These are phyloP conservation scores for Solenopsis invicta DNA, from an alignment of 1,140 invertebrate genomes.

Conservation along the genomic window DNA sequence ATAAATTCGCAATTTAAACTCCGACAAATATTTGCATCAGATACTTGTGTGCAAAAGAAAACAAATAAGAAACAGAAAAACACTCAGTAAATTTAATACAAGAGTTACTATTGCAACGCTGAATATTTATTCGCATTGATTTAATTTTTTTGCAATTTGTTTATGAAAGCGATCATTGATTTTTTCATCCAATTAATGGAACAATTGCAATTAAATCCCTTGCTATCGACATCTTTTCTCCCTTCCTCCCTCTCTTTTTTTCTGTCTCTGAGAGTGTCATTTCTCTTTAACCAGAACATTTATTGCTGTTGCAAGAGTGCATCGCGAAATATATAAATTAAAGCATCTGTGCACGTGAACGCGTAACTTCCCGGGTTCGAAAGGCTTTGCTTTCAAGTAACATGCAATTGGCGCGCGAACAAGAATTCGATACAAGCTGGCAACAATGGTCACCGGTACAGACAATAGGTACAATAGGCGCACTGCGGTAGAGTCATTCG, in stretches of 20 bases:
- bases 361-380: neutral
- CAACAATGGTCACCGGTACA: constrained; percentile 23
- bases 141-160: neutral
- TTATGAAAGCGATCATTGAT: neutral
- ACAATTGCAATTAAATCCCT: constrained; percentile 1
- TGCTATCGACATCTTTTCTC: neutral
- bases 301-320: constrained; percentile 24
- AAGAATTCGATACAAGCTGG: constrained; percentile 43
- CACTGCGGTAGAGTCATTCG: neutral
- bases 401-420: constrained; percentile 35
- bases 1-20: constrained; percentile 18
- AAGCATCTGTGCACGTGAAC: constrained; percentile 7
- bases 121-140: neutral
- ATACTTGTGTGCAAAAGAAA: neutral
- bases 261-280: neutral
- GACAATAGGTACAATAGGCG: constrained; percentile 54
- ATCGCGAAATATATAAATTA: constrained; percentile 9
- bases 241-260: neutral
- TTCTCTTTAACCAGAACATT: constrained; percentile 15
- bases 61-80: neutral
- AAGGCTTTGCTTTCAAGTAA: constrained; percentile 7
- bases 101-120: neutral
- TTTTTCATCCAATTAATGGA: constrained; percentile 23
- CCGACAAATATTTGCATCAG: constrained; percentile 7
- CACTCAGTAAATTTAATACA: neutral